Conservation (phyloP, 2,113 vertebrate genomes). For the Bos taurus region DNA sequence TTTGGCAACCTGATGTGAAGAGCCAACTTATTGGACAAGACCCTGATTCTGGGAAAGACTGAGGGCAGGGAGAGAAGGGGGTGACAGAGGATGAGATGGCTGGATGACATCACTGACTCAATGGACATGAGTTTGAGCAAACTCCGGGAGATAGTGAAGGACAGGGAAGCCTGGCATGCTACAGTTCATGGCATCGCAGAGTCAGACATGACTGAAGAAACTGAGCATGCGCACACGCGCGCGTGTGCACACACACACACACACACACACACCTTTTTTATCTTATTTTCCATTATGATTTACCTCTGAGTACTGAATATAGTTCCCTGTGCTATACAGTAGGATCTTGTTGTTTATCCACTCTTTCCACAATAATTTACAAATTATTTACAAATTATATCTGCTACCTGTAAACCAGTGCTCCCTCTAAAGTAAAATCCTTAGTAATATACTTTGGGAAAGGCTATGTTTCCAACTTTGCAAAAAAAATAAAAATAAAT, state of each 20-base stretch:
- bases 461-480: neutral
- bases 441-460: neutral
- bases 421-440: neutral
- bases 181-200: neutral
- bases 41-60: neutral
- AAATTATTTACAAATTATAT: neutral
- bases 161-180: neutral
- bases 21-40: neutral
- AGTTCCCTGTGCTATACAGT: neutral
- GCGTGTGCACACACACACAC: rapidly evolving
- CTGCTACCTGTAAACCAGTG: neutral
- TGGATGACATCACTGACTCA: neutral
- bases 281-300: neutral
- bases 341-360: neutral
- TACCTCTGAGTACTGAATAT: neutral
- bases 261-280: neutral
- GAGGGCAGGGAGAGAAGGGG: neutral
- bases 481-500: neutral
- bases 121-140: neutral
- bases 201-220: neutral
- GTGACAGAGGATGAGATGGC: neutral
- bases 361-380: neutral
- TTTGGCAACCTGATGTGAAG: neutral
- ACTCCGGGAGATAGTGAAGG: neutral
- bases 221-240: rapidly evolving